These are phyloP conservation scores for Syndactyla subalaris DNA, from an alignment of 2,797 vertebrate genomes.

Conservation along the genomic window DNA sequence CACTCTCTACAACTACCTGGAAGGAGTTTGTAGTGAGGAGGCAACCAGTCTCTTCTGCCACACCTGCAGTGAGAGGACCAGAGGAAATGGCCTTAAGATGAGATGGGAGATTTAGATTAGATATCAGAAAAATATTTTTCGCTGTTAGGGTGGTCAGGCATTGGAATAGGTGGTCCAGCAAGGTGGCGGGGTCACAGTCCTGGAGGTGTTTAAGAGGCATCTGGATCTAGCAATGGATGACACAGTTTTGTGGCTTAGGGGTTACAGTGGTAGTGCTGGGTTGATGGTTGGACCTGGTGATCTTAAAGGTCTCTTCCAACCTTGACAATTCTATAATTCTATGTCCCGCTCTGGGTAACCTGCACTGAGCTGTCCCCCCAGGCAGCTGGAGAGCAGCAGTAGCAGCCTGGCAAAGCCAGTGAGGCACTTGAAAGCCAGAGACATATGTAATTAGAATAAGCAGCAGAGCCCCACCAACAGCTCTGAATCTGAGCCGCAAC, in stretches of 20 bases:
- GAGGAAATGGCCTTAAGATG: not conserved
- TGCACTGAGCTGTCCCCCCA: not conserved
- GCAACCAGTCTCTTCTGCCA: rapidly evolving
- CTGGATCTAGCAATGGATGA: not conserved
- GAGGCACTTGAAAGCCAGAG: not conserved
- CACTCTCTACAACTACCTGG: not conserved
- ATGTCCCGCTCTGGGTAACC: not conserved
- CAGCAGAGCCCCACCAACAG: not conserved
- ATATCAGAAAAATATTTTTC: not conserved
- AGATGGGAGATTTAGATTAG: not conserved
- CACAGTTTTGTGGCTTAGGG: not conserved
- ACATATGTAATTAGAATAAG: not conserved
- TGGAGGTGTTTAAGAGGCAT: not conserved
- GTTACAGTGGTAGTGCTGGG: not conserved
- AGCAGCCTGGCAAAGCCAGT: not conserved
- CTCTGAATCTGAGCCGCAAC: not conserved
- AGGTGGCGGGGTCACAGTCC: too few species aligned
- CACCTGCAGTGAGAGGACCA: not conserved
- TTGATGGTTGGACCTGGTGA: not conserved
- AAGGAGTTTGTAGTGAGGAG: not conserved
- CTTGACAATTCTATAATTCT: not conserved
- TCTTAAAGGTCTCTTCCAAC: not conserved
- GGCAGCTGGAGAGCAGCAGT: not conserved
- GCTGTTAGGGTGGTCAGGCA: not conserved
- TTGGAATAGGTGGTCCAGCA: not conserved